phyloP scores from a whole-genome alignment of 2,113 vertebrate genomes.

The Macroglossus sobrinus region DNA sequence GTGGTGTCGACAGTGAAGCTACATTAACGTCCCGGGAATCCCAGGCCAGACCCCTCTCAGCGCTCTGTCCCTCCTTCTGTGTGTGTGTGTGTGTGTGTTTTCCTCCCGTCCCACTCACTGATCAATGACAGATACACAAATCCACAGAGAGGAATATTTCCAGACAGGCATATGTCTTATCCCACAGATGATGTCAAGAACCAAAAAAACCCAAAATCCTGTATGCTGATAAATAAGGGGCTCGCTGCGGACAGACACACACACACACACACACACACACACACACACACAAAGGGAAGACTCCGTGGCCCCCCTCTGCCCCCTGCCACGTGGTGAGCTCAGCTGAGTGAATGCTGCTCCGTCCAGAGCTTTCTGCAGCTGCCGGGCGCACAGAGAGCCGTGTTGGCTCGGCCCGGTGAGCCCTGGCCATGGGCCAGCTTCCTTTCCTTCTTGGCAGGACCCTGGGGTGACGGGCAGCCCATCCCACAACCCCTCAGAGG shows the following conservation, averaged over 20 bases:
- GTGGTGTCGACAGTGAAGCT: background rate
- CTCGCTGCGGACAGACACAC: background rate
- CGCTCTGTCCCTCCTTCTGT: background rate
- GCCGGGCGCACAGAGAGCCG: slow-evolving; percentile 50
- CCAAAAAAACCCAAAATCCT: background rate
- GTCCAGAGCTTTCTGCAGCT: slow-evolving; percentile 53
- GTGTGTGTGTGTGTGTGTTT: background rate
- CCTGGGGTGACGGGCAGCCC: slow-evolving; percentile 45
- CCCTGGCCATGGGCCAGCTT: slow-evolving; percentile 62
- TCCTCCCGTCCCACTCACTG: background rate
- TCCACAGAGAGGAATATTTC: slow-evolving; percentile 30
- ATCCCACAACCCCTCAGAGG: slow-evolving; percentile 68
- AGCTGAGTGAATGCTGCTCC: slow-evolving; percentile 12
- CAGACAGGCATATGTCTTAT: slow-evolving; percentile 41
- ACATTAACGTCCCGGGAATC: slow-evolving; percentile 41
- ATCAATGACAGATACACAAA: slow-evolving; percentile 1
- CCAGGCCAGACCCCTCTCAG: slow-evolving; percentile 5
- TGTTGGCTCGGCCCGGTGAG: background rate
- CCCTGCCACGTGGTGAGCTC: slow-evolving; percentile 41
- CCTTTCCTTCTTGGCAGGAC: slow-evolving; percentile 60
- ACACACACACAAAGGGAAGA: background rate
- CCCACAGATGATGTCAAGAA: slow-evolving; percentile 16
- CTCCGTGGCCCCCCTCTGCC: too few relatives aligned
- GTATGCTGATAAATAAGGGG: background rate
- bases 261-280: background rate